Base-by-base conservation (phyloP, 2,888 invertebrate species). In the Cataglyphis cursor region DNA sequence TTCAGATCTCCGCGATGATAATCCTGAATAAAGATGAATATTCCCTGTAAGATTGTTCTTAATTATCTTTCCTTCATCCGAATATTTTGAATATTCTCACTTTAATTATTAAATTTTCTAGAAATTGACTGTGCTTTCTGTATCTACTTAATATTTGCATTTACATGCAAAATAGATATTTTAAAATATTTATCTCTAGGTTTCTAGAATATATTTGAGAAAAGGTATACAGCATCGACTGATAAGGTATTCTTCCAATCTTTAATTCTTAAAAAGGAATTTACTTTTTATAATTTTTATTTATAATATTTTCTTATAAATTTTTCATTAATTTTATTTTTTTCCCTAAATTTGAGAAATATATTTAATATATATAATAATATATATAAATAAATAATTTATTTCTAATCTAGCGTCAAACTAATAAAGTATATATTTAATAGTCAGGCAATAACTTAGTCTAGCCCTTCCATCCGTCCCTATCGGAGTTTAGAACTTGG, bases 21-120 rank as follows among this genome's bases (percentile, higher is more conserved):
- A 44, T 70, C 12, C 24, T 24, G 59, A 5, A 61, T 15, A 28
- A 66, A 68, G 54, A 66, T 59, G 70, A 80, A 80, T 78, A 70
- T 80, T 61, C 21, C 8, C 28, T 44, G n/a, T 2, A 12, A 12
- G 59, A 61, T 31, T 31, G 4, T 35, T 68, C n/a, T 68, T 28
- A 18, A 68, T n/a, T 18, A 10, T 21, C 31, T 78, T 54, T 15
- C 6, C 35, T 35, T 41, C 21, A 31, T 38, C 2, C 18, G 5
- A 24, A 41, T 68, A 78, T 59, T 70, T 31, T 3, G 8, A 12
- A 44, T 28, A 28, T 28, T 18, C 10, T 68, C 3, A 10, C 44
- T 76, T 64, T 35, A 64, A 51, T 65, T 51, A n/a, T 65, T 38
- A 74, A 41, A 41, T 31, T 62, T 35, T 62, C n/a, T n/a, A 35